phyloP scores from a whole-genome alignment of 2,113 vertebrate genomes.

The Gymnarchus niloticus region DNA sequence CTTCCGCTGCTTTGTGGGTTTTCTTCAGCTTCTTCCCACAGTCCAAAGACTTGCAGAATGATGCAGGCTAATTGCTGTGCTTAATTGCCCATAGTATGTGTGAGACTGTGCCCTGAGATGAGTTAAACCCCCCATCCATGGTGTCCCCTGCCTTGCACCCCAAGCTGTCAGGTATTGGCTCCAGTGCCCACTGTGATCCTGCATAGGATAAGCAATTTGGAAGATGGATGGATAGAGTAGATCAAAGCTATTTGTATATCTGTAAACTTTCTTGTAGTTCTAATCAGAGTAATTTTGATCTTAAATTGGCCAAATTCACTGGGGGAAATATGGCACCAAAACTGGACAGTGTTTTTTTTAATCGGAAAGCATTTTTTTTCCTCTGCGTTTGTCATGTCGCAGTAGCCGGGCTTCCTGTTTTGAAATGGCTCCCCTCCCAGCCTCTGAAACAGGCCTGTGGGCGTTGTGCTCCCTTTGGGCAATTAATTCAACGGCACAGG shows the following conservation, averaged over 20 bases:
- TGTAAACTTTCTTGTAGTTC: neutral
- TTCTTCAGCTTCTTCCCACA: too few relatives aligned
- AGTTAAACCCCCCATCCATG: too few relatives aligned
- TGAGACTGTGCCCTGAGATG: too few relatives aligned
- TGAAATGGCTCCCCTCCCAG: neutral
- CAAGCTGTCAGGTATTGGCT: too few relatives aligned
- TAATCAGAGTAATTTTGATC: neutral
- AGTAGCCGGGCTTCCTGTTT: neutral
- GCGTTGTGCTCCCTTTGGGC: constrained; percentile 29
- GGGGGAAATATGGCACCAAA: neutral
- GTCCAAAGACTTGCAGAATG: too few relatives aligned
- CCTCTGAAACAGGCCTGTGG: constrained; percentile 17
- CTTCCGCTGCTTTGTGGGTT: too few relatives aligned
- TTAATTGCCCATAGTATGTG: too few relatives aligned
- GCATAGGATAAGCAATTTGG: too few relatives aligned
- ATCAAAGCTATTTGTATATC: neutral
- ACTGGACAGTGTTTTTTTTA: too few relatives aligned
- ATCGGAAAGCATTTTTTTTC: neutral
- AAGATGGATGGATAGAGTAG: neutral
- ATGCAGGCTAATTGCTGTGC: too few relatives aligned
- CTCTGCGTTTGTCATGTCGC: neutral
- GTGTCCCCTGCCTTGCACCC: too few relatives aligned
- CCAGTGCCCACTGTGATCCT: too few relatives aligned
- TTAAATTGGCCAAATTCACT: constrained; percentile 1
- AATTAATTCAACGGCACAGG: constrained; percentile 36